These are phyloP conservation scores for Sardina pilchardus DNA, from an alignment of 2,113 vertebrate species.

Conservation along the genomic window DNA sequence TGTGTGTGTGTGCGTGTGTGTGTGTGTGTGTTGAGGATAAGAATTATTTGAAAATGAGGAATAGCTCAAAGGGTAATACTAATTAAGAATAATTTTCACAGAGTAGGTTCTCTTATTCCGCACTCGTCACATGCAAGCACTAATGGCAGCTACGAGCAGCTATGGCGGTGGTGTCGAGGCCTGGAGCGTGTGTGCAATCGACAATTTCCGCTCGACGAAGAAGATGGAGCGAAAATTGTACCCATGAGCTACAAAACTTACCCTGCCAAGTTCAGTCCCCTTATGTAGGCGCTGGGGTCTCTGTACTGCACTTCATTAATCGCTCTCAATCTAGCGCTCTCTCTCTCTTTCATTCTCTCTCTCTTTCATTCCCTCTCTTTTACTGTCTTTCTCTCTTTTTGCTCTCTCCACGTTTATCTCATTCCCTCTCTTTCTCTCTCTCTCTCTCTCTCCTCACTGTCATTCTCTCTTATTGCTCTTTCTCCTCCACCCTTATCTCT, in stretches of 20 bases:
- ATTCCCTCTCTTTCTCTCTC: slow-evolving; percentile 3
- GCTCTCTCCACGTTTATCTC: too few species aligned
- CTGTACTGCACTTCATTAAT: neutral
- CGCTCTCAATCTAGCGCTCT: neutral
- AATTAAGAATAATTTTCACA: slow-evolving; percentile 63
- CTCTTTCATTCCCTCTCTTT: slow-evolving; percentile 1
- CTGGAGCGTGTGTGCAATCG: slow-evolving; percentile 33
- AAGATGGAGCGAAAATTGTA: slow-evolving; percentile 15
- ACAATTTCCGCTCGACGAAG: neutral
- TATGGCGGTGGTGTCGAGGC: neutral
- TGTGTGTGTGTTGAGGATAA: neutral
- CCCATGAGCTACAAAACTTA: slow-evolving; percentile 21
- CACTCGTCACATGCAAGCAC: slow-evolving; percentile 15
- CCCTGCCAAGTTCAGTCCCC: neutral
- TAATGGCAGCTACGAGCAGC: slow-evolving; percentile 2
- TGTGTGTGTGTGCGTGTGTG: neutral
- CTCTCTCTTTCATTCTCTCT: neutral
- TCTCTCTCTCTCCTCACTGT: neutral
- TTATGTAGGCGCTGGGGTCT: neutral
- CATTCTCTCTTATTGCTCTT: neutral
- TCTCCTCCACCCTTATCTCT: neutral
- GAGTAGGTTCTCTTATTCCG: slow-evolving; percentile 44
- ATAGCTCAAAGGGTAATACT: slow-evolving; percentile 54
- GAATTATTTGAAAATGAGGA: slow-evolving; percentile 43
- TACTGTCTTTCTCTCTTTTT: neutral